phyloP scores from a whole-genome alignment of 2,113 vertebrate genomes.

The Peromyscus polionotus region DNA sequence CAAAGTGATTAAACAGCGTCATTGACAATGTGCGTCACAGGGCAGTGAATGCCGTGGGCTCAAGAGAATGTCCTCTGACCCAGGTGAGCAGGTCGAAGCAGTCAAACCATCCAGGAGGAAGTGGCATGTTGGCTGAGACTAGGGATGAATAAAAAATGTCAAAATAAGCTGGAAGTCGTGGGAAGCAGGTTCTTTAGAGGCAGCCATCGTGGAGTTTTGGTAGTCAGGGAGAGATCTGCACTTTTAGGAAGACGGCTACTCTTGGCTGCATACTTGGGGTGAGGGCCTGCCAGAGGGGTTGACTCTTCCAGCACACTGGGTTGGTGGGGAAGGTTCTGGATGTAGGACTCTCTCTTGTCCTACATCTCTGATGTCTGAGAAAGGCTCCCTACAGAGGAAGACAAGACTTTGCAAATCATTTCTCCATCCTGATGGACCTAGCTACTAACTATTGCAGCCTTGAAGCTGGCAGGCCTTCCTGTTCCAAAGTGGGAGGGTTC shows the following conservation, averaged over 20 bases:
- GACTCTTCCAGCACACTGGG: background rate
- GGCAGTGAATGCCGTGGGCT: background rate
- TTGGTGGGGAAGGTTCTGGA: background rate
- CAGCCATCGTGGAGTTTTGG: too few relatives aligned
- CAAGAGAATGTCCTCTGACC: background rate
- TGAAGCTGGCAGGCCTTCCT: conserved; percentile 50
- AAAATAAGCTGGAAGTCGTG: background rate
- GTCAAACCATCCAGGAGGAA: background rate
- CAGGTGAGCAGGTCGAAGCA: background rate
- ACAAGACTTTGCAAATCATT: conserved; percentile 48
- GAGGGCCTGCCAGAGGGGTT: background rate
- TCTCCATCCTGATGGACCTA: conserved; percentile 54
- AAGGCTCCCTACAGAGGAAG: conserved; percentile 47
- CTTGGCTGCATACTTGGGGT: background rate
- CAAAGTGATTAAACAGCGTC: background rate
- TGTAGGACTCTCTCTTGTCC: background rate
- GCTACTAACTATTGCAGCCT: conserved; percentile 16
- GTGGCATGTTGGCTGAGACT: background rate
- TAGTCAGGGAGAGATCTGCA: background rate
- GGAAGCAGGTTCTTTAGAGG: background rate
- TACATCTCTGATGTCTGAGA: background rate
- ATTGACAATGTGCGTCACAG: background rate
- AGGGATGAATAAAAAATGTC: background rate
- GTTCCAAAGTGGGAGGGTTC: conserved; percentile 66
- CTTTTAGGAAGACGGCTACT: background rate